Percentiles rank a stretch among this genome's conserved stretches.
Evolutionary conservation across 2,113 vertebrate species (phyloP).

Genomic region (Rhinichthys klamathensis): DNA sequence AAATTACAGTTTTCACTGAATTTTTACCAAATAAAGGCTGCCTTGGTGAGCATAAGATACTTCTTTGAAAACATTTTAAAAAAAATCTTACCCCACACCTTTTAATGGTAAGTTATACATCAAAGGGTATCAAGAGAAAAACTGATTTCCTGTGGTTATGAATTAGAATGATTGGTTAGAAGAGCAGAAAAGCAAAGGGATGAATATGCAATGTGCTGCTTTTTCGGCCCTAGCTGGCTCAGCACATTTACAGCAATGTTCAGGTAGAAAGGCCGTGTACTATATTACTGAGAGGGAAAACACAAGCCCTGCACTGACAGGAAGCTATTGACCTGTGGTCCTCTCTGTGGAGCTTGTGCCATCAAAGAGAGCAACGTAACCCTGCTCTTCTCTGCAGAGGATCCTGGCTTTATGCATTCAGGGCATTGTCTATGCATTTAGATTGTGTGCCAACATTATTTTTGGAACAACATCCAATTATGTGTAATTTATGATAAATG

Average conservation of each 20-base stretch:
- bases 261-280: constrained; percentile 42
- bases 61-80: neutral
- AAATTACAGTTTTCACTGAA: neutral
- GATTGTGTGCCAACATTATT: neutral
- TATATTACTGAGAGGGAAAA: constrained; percentile 40
- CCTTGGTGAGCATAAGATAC: neutral
- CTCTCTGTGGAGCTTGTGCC: constrained; percentile 27
- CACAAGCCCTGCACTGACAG: constrained; percentile 50
- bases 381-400: constrained; percentile 33
- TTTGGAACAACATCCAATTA: neutral
- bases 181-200: constrained; percentile 11
- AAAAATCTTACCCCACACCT: neutral
- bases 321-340: constrained; percentile 49
- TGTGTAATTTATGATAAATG: neutral
- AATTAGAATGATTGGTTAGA: neutral
- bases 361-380: neutral
- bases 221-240: constrained; percentile 42
- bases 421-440: neutral
- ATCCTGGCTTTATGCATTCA: neutral
- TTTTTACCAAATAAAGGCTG: neutral
- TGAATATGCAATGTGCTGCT: constrained; percentile 12
- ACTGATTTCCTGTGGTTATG: neutral
- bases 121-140: neutral
- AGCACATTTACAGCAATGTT: constrained; percentile 49
- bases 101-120: neutral